A percentile compares a stretch with the other conserved stretches of the same genome.
Conservation (phyloP, 2,888 invertebrate species). For the Malthinus flaveolus region DNA sequence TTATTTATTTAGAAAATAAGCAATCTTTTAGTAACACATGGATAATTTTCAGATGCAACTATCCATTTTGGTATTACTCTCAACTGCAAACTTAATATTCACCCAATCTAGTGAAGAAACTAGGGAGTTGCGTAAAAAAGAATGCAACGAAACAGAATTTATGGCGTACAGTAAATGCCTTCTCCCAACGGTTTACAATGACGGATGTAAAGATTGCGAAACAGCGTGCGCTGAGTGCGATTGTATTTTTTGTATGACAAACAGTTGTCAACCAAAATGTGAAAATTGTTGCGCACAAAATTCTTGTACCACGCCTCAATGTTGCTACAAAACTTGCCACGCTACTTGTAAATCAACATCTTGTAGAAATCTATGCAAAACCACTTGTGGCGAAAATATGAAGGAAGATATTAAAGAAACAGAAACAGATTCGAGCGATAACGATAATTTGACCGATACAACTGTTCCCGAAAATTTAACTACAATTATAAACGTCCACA, state of each 20-base stretch:
- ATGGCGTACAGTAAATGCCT: slow-evolving; percentile 47
- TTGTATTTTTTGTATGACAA: slow-evolving; percentile 40
- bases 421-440: not conserved
- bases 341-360: slow-evolving; percentile 45
- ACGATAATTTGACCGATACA: not conserved
- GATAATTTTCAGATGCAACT: not conserved
- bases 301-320: slow-evolving; percentile 45
- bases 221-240: slow-evolving; percentile 40
- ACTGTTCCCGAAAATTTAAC: slow-evolving; percentile 50
- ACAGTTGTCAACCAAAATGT: slow-evolving; percentile 35
- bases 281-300: slow-evolving; percentile 40
- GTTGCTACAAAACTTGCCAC: slow-evolving; percentile 52
- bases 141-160: slow-evolving; percentile 46
- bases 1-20: too few species aligned
- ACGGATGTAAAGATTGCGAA: slow-evolving; percentile 31
- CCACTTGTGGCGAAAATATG: slow-evolving; percentile 25
- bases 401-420: not conserved
- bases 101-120: not conserved
- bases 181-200: slow-evolving; percentile 41
- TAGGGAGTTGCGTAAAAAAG: slow-evolving; percentile 22
- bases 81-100: not conserved
- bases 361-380: slow-evolving; percentile 46
- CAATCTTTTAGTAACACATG: too few species aligned
- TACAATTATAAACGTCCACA: slow-evolving; percentile 52
- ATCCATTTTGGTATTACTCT: not conserved